phyloP scores from a whole-genome alignment of 2,113 vertebrate species.

The Ursus arctos region DNA sequence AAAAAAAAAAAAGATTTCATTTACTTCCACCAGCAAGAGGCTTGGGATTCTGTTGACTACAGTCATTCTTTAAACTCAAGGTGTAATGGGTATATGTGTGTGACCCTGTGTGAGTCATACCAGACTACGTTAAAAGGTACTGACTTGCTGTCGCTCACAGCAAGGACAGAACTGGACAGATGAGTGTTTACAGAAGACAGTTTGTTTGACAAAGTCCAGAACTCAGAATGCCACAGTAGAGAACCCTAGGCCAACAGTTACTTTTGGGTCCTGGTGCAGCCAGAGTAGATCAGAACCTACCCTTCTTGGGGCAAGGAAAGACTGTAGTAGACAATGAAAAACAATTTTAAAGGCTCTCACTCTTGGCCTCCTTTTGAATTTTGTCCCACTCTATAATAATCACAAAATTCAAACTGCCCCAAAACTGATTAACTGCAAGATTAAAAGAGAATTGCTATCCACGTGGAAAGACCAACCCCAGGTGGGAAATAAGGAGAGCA shows the following conservation, averaged over 20 bases:
- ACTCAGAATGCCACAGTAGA: neutral
- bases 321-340: rapidly evolving
- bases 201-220: neutral
- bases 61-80: neutral
- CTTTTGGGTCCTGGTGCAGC: rapidly evolving
- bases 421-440: constrained; percentile 59
- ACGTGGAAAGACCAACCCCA: constrained; percentile 56
- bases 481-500: constrained; percentile 58
- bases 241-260: rapidly evolving
- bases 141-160: neutral
- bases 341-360: neutral
- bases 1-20: neutral
- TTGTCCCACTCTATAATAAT: constrained; percentile 15
- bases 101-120: neutral
- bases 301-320: neutral
- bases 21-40: neutral
- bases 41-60: neutral
- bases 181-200: neutral
- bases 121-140: neutral
- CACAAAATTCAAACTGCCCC: constrained; percentile 51
- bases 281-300: neutral
- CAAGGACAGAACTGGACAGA: neutral
- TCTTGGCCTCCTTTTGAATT: constrained; percentile 39
- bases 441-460: neutral
- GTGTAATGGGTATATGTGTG: neutral